These are phyloP conservation scores for Myotis brandtii DNA, from an alignment of 2,113 vertebrate genomes.

Conservation along the genomic window DNA sequence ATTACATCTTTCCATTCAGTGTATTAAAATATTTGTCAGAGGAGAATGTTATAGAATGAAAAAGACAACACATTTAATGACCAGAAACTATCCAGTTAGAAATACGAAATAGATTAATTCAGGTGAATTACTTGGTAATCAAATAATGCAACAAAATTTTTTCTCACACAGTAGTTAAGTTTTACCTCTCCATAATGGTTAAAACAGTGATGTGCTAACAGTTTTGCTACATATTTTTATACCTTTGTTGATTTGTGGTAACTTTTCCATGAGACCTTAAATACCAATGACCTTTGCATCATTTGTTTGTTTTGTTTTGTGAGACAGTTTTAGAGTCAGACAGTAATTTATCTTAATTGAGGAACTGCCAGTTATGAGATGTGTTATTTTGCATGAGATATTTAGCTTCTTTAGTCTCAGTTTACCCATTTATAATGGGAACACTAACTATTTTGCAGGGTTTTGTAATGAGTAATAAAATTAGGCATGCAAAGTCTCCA, in stretches of 20 bases:
- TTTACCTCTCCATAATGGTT: neutral
- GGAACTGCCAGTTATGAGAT: neutral
- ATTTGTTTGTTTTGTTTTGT: neutral
- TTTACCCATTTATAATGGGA: neutral
- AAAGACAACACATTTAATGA: neutral
- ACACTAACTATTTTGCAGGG: neutral
- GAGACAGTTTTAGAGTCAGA: neutral
- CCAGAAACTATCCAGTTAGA: neutral
- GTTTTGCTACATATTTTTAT: neutral
- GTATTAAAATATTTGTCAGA: neutral
- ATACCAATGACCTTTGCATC: neutral
- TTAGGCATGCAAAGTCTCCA: neutral
- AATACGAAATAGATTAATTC: neutral
- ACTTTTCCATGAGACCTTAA: neutral
- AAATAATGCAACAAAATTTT: conserved; percentile 5
- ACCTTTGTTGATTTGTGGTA: neutral
- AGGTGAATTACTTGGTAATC: neutral
- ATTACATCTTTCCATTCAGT: neutral
- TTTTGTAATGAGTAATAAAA: neutral
- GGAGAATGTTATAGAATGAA: neutral
- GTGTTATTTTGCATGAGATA: neutral
- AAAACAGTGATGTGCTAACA: neutral
- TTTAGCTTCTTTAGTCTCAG: neutral
- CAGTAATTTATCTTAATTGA: neutral
- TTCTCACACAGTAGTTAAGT: neutral